Base-by-base conservation (phyloP, 2,113 vertebrate genomes). In the Ranitomeya variabilis region DNA sequence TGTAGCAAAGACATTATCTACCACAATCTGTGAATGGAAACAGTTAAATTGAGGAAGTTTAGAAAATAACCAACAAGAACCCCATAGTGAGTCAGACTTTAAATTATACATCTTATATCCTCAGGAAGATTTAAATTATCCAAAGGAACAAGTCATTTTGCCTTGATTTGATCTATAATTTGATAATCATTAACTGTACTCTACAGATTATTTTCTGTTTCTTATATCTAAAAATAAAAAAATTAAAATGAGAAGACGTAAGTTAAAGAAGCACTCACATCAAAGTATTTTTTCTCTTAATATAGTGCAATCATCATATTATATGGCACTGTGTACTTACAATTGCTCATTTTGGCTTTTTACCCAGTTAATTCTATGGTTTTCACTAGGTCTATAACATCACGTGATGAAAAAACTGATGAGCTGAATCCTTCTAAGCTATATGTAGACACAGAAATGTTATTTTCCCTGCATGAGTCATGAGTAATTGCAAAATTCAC, bases 1-100 rank as follows among this genome's bases (percentile, higher is more conserved):
- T 64, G 26, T 62, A 15, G 26, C 12, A n/a, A 83, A 83, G 13
- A 67, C 51, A 66, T 83, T 52, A 54, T 69, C 1, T 83, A 11
- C 19, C 64, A n/a, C 37, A 83, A 80, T 31, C 2, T 26, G 45
- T 69, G 11, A 69, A 31, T 21, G 26, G 9, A 66, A n/a, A 52
- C 60, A 51, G 26, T 66, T 18, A 83, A 66, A 52, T 64, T n/a
- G 62, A 83, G 62, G 37, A 83, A 66, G 80, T 52, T 19, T 66
- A 83, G 18, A 67, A 52, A 52, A 23, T 16, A 10, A 62, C 11
- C 37, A 23, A 8, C 54, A 57, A 31, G 19, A 37, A 11, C 18
- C 37, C 73, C 31, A 76, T 76, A 51, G 73, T 76, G 18, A 76
- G 23, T 52, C 10, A 14, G 37, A 0, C 18, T 52, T 76, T 51